Base-by-base conservation (phyloP, 2,888 invertebrate species). In the Sinohyriopsis cumingii region DNA sequence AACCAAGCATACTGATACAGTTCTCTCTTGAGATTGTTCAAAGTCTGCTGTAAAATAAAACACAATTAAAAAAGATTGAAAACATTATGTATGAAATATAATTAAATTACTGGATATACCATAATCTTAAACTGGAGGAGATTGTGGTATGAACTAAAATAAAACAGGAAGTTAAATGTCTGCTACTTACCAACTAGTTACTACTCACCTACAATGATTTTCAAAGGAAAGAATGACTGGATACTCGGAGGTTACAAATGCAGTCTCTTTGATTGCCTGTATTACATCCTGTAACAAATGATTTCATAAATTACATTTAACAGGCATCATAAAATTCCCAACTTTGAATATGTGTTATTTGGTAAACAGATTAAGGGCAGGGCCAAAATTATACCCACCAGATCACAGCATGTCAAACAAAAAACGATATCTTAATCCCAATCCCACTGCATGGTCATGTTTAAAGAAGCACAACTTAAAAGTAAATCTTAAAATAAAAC, bases 171-270 rank as follows among this genome's bases (percentile, higher is more conserved):
- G 22, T 57, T 57, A 57, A 6, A 22, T 22, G 57, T 22, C 9
- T 57, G 9, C 9, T 6, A 57, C 9, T 22, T 9, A 7, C 1
- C 57, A n/a, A 33, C 18, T 63, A n/a, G 25, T 12, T 7, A 63
- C 9, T 55, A 77, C 85, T 81, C 80, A 91, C 91, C 97, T 97
- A 92, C 99, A 99, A 91, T 99, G 99, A 92, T 99, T 99, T 92
- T 99, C 99, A 90, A 99, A 99, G 53, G 99, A 99, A 67, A 99
- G 92, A 81, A 99, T 98, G 67, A 99, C 94, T 0, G 99, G 99
- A 90, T 94, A 98, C 84, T 99, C 98, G 6, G 98, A 97, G 3
- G 99, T 97, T 63, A 99, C 97, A 91, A 99, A 99, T 59, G 99
- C 99, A 5, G 98, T 98, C 91, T 99, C 99, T 77, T 97, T 92